phyloP scores from a whole-genome alignment of 2,888 invertebrate genomes.

The Nephrotoma appendiculata region DNA sequence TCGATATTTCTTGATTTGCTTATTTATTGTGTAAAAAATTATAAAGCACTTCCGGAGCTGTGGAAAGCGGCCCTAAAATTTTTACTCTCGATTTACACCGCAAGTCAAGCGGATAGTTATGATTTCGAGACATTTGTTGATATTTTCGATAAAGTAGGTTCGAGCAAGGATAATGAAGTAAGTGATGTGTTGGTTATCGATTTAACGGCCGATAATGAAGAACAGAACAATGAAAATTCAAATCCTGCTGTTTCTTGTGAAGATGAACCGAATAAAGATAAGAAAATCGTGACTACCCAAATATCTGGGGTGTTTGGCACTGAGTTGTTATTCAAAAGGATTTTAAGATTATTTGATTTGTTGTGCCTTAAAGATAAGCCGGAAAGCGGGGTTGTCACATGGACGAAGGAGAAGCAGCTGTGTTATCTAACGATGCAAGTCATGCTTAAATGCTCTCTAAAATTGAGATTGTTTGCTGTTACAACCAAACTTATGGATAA shows the following conservation, averaged over 20 bases:
- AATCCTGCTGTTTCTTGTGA: background rate
- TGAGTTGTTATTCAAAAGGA: background rate
- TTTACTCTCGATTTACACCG: background rate
- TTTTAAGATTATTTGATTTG: background rate
- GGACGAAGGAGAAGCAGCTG: background rate
- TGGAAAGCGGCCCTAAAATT: background rate
- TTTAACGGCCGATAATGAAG: background rate
- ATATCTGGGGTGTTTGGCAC: background rate
- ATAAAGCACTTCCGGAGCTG: background rate
- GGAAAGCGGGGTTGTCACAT: background rate
- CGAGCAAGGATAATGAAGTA: background rate
- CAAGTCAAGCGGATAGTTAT: background rate
- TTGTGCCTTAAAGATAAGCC: background rate
- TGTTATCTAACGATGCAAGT: slow-evolving; percentile 17
- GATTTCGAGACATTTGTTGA: background rate
- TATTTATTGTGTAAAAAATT: background rate
- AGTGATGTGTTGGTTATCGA: background rate
- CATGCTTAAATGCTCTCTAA: slow-evolving; percentile 21
- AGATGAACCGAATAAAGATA: background rate
- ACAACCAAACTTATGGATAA: slow-evolving; percentile 18
- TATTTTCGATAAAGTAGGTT: background rate
- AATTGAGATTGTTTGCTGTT: slow-evolving; percentile 18
- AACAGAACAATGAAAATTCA: background rate
- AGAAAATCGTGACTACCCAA: background rate
- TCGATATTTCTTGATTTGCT: background rate